These are phyloP conservation scores for Lophochroa leadbeateri DNA, from an alignment of 2,113 vertebrate genomes.

Conservation along the genomic window DNA sequence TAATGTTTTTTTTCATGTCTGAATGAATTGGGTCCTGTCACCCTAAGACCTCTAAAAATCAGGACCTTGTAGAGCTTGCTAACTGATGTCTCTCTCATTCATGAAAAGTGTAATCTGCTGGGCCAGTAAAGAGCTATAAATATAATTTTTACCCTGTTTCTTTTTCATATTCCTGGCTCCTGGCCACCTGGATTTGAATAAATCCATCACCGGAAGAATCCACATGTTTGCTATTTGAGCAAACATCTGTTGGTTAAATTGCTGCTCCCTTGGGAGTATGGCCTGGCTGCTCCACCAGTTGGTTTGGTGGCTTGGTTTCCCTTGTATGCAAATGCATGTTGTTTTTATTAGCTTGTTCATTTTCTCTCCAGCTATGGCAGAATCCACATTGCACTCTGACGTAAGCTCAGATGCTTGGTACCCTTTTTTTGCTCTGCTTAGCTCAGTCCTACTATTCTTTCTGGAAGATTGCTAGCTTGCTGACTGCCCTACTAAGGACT, in stretches of 20 bases:
- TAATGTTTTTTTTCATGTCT: neutral
- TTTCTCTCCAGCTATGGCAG: neutral
- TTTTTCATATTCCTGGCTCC: conserved; percentile 51
- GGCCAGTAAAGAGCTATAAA: conserved; percentile 41
- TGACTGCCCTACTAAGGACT: neutral
- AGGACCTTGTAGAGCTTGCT: neutral
- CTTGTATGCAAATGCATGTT: neutral
- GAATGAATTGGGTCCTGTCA: neutral
- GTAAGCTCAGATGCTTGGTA: neutral
- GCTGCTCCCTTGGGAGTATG: conserved; percentile 29
- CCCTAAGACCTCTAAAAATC: neutral
- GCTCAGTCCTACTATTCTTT: neutral
- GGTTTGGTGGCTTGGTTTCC: conserved; percentile 42
- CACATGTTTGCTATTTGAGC: conserved; percentile 66
- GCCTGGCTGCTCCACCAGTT: conserved; percentile 34
- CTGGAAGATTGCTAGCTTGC: neutral
- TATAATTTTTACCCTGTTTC: neutral
- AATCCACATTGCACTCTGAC: neutral
- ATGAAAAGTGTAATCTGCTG: conserved; percentile 45
- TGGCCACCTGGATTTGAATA: conserved; percentile 62
- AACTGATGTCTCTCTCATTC: conserved; percentile 29
- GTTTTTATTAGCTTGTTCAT: conserved; percentile 4
- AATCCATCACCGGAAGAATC: conserved; percentile 65
- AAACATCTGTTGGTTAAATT: conserved; percentile 66
- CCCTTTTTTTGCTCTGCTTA: neutral